Percentiles rank a stretch among this genome's conserved stretches.
phyloP scores from a whole-genome alignment of 2,888 invertebrate species.

The Dysmachus trigonus region DNA sequence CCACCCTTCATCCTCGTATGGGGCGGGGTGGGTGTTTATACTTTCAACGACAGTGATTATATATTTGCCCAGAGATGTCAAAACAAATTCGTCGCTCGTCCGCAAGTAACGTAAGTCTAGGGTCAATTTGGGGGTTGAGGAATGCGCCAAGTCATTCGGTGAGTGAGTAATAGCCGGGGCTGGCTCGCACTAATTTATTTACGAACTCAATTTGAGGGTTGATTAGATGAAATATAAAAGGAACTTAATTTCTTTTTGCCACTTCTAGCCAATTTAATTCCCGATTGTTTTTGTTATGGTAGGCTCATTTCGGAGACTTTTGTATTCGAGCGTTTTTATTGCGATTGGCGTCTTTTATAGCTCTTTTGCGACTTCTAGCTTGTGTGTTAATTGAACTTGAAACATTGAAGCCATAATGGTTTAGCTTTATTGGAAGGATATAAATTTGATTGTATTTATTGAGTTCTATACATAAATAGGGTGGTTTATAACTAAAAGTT shows the following conservation, averaged over 20 bases:
- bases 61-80: conserved; percentile 30
- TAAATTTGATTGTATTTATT: not conserved
- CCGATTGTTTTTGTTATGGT: not conserved
- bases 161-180: conserved; percentile 37
- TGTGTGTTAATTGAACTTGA: not conserved
- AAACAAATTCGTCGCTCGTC: conserved; percentile 4
- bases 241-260: not conserved
- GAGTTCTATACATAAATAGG: not conserved
- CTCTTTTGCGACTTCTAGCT: not conserved
- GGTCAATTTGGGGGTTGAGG: conserved; percentile 3
- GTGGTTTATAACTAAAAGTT: no score
- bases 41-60: conserved; percentile 25
- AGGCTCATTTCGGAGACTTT: not conserved
- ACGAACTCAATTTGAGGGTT: conserved; percentile 45
- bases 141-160: conserved; percentile 33
- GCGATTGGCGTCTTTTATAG: not conserved
- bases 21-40: not conserved
- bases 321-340: not conserved
- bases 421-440: not conserved
- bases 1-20: conserved; percentile 22
- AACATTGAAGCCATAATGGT: not conserved
- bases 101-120: not conserved
- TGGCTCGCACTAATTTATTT: conserved; percentile 45
- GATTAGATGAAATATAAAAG: conserved; percentile 45
- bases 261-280: not conserved